Percentiles rank a stretch among this genome's conserved stretches.
These are phyloP conservation scores for Neolamprologus modestus DNA, from an alignment of 2,113 vertebrate genomes.

Conservation along the genomic window DNA sequence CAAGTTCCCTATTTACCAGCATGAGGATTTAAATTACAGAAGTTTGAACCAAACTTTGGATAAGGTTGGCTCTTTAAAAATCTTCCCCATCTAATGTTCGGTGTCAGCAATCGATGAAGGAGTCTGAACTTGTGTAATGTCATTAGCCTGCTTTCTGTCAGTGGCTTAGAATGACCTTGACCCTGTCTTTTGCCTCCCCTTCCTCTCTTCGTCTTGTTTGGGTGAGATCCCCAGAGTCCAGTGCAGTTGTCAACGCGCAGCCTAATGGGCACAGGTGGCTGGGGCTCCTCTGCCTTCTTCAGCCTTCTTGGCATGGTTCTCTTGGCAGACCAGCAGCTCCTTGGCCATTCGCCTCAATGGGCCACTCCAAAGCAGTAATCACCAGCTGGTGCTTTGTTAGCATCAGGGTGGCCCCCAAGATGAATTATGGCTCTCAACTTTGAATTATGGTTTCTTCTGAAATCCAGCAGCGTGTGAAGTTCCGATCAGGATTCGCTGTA, in stretches of 20 bases:
- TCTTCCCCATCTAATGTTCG: neutral
- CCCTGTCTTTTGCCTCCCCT: neutral
- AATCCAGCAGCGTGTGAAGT: slow-evolving; percentile 16
- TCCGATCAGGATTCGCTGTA: neutral
- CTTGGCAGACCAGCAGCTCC: slow-evolving; percentile 48
- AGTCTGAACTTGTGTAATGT: neutral
- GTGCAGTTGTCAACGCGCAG: slow-evolving; percentile 56
- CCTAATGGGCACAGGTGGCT: slow-evolving; percentile 65
- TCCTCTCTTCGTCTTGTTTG: slow-evolving; percentile 30
- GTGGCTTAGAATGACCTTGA: slow-evolving; percentile 38
- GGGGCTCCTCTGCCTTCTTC: slow-evolving; percentile 33
- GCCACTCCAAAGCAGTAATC: slow-evolving; percentile 48
- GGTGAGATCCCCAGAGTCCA: slow-evolving; percentile 35
- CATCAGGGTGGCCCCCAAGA: slow-evolving; percentile 35
- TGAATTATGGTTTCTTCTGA: slow-evolving; percentile 18
- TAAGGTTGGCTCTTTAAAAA: neutral
- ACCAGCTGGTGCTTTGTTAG: slow-evolving; percentile 60
- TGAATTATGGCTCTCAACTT: slow-evolving; percentile 41
- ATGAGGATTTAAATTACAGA: neutral
- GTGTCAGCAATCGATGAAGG: slow-evolving; percentile 21
- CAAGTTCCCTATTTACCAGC: neutral
- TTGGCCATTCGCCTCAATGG: slow-evolving; percentile 39
- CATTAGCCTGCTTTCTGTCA: slow-evolving; percentile 10
- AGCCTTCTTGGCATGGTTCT: slow-evolving; percentile 34
- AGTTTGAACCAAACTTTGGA: slow-evolving; percentile 6